phyloP scores from a whole-genome alignment of 1,140 invertebrate genomes.

The Heliothis virescens region DNA sequence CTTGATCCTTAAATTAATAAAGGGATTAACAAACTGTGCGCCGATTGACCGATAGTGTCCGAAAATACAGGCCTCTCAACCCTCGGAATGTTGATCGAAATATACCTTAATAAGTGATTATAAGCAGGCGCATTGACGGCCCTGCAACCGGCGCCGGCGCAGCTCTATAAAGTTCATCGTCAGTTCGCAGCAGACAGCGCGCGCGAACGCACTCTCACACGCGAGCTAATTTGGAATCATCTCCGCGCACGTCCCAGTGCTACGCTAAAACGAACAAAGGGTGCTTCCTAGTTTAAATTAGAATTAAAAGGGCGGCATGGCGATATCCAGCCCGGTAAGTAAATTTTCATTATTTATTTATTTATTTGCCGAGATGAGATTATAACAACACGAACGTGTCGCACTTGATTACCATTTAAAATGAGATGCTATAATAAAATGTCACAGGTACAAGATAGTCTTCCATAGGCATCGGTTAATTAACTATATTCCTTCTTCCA shows the following conservation, averaged over 20 bases:
- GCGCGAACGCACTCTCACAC: conserved; percentile 60
- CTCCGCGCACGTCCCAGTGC: conserved; percentile 53
- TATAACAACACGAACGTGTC: conserved; percentile 44
- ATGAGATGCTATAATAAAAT: conserved; percentile 40
- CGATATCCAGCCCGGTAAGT: conserved; percentile 68
- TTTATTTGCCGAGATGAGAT: conserved; percentile 15
- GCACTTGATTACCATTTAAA: conserved; percentile 39
- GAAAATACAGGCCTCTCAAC: conserved; percentile 75
- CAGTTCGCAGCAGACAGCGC: conserved; percentile 76
- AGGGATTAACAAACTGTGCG: conserved; percentile 8
- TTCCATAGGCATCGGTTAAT: conserved; percentile 16
- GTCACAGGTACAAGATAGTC: conserved; percentile 25
- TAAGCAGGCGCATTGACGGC: conserved; percentile 66
- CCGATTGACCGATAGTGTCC: conserved; percentile 68
- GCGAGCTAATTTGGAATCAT: conserved; percentile 49
- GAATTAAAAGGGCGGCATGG: conserved; percentile 73
- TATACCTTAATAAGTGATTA: conserved; percentile 59
- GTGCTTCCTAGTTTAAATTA: conserved; percentile 75
- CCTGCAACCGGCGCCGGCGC: conserved; percentile 68
- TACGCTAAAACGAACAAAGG: conserved; percentile 68
- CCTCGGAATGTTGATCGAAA: conserved; percentile 74
- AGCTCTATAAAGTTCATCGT: conserved; percentile 71
- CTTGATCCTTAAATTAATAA: not conserved
- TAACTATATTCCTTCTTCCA: conserved; percentile 30
- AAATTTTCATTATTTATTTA: conserved; percentile 55